Base-by-base conservation (phyloP, 2,888 invertebrate genomes). In the Brassicogethes aeneus region DNA sequence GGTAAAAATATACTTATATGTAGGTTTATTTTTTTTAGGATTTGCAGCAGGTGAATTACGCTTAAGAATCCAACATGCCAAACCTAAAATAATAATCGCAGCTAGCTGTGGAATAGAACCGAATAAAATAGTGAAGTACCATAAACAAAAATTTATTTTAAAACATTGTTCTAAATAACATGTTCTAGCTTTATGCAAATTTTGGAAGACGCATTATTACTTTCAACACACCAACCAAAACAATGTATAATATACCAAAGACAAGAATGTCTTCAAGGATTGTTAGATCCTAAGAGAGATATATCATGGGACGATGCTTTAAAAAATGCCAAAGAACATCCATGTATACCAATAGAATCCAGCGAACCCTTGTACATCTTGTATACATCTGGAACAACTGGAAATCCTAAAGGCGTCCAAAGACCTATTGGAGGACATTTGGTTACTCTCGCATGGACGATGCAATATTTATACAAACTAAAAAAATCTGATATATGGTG, bases 51-150 rank as follows among this genome's bases (percentile, higher is more conserved):
- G 81, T 43, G 90, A 92, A 61, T 69, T 92, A 3, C 76, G 86
- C 15, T 77, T 79, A 1, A 75, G 91, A 41, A 87, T 92, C 38
- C 80, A 85, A 55, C 91, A 91, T 58, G 82, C 82, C 0, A 76
- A 83, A 60, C 89, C 92, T 0, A 85, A 83, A 49, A 77, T 90
- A 3, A 78, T 92, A 17, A 80, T 92, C 14, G 83, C 85, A 1
- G 86, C 89, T 0, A 90, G 85, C 62, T 88, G 84, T 56, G 91
- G 91, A 1, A 74, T 91, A 3, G 91, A 91, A 61, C 89, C 89
- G 0, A 79, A 77, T 45, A 84, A 81, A 69, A 74, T 85, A 39
- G 78, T 90, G 37, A 75, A 75, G 75, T 85, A 23, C 5, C 7
- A 7, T 23, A 61, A 49, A 55, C 34, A n/a, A n/a, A n/a, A n/a